phyloP scores from a whole-genome alignment of 1,140 invertebrate species.

The Sycophaga agraensis region DNA sequence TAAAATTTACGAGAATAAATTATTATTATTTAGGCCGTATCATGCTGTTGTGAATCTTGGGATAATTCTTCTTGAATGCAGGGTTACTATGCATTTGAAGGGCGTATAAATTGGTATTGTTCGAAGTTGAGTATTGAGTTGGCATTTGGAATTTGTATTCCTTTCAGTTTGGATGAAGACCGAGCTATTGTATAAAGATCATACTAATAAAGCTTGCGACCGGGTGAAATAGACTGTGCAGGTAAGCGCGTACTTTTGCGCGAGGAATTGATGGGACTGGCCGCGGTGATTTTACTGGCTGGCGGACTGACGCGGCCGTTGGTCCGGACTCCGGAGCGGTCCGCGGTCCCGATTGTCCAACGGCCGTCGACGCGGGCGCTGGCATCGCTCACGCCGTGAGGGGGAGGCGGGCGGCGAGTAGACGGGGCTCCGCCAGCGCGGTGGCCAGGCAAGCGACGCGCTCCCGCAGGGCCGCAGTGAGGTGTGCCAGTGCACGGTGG shows the following conservation, averaged over 20 bases:
- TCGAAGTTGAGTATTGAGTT: no score
- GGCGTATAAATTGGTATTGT: no score
- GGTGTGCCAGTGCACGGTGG: no score
- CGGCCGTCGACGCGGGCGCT: background rate
- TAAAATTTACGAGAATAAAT: no score
- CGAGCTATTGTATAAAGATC: no score
- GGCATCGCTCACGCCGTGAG: background rate
- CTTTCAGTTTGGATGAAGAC: no score
- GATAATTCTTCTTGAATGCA: no score
- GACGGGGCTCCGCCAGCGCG: background rate
- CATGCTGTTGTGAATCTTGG: no score
- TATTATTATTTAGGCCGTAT: no score
- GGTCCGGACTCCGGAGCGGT: constrained; percentile 17
- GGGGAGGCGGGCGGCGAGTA: background rate
- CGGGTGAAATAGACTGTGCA: background rate
- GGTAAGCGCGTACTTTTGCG: background rate
- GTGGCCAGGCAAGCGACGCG: background rate
- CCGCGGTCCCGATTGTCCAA: background rate
- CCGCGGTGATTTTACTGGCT: background rate
- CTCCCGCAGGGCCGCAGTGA: background rate
- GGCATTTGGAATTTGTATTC: no score
- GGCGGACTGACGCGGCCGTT: background rate
- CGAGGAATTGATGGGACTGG: background rate
- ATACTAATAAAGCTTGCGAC: no score
- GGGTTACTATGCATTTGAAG: no score